Conservation (phyloP, 2,797 vertebrate genomes). For the Gymnoscopelus braueri region DNA sequence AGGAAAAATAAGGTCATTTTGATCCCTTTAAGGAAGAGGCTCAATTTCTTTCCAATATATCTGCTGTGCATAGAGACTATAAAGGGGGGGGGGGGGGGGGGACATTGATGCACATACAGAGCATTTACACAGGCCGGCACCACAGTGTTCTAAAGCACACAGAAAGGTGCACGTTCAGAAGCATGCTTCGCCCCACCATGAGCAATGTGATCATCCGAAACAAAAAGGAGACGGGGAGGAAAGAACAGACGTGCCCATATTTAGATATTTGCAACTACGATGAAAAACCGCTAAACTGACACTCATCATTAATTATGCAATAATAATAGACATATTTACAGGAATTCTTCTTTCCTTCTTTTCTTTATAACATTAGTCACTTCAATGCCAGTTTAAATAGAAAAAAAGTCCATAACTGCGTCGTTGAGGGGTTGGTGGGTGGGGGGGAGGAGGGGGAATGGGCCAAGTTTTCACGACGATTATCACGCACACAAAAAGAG, state of each 20-base stretch:
- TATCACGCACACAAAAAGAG: constrained; percentile 27
- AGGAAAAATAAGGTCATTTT: too few species aligned
- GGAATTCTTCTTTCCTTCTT: constrained; percentile 56
- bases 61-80: neutral
- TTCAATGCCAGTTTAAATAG: constrained; percentile 69
- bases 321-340: constrained; percentile 72
- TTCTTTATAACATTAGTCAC: constrained; percentile 52
- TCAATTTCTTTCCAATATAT: too few species aligned
- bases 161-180: constrained; percentile 73
- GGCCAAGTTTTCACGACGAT: constrained; percentile 46
- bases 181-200: constrained; percentile 74
- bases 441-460: constrained; percentile 28
- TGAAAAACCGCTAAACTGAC: constrained; percentile 55
- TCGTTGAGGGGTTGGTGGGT: constrained; percentile 3
- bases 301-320: constrained; percentile 65
- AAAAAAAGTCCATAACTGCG: constrained; percentile 55
- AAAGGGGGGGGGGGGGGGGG: constrained; percentile 3
- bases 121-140: constrained; percentile 71
- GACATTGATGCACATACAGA: constrained; percentile 63
- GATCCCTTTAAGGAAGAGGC: too few species aligned
- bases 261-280: constrained; percentile 54
- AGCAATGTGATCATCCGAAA: constrained; percentile 54
- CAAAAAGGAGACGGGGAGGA: constrained; percentile 1
- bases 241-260: constrained; percentile 18
- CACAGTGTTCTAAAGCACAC: constrained; percentile 68